Evolutionary conservation across 2,888 invertebrate genomes (phyloP), one percentile per base, ranked within the genome.

Genomic region (Beris chalybata): DNA sequence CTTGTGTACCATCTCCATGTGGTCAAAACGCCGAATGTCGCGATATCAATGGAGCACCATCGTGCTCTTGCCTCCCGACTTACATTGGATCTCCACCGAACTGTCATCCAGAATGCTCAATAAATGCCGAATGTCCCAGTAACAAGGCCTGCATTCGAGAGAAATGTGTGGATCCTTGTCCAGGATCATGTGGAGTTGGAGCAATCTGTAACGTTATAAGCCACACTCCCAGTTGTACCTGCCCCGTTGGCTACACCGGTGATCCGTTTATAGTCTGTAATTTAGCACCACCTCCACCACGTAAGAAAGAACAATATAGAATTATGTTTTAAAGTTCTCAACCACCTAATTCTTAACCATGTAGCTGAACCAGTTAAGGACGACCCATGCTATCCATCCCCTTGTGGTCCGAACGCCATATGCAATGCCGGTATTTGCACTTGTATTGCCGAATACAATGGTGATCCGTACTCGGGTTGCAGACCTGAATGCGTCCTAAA

Each of bases 101-200:
- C 68, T 93, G 93, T 76, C 85, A 85, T 70, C 91, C 92, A 0
- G 92, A 93, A 80, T 92, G 91, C 77, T 83, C 89, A 22, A 85
- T 87, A 70, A 91, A 86, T 74, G 86, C 88, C 9, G 90, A 91
- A 74, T 91, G 91, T 76, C 78, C 86, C 4, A 83, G 84, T 56
- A 84, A 88, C 74, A 85, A 85, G 74, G 88, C 90, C 30, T 92
- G 92, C 76, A 86, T 89, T 22, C 88, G 89, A 75, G 86, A 88
- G 73, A 89, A 88, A 79, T 92, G 91, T 76, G 83, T 82, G 68
- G 89, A 92, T 78, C 90, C 91, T 77, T 81, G 81, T 50, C 84
- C 84, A 0, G 88, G 88, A 64, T 85, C 87, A 1, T 89, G 89
- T 74, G 88, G 88, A 11, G 72, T 84, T 5, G 81, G 81, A 66